Percentiles rank a stretch among this genome's conserved stretches.
These are phyloP conservation scores for Andinoacara biseriatus DNA, from an alignment of 2,113 vertebrate genomes.

Conservation along the genomic window DNA sequence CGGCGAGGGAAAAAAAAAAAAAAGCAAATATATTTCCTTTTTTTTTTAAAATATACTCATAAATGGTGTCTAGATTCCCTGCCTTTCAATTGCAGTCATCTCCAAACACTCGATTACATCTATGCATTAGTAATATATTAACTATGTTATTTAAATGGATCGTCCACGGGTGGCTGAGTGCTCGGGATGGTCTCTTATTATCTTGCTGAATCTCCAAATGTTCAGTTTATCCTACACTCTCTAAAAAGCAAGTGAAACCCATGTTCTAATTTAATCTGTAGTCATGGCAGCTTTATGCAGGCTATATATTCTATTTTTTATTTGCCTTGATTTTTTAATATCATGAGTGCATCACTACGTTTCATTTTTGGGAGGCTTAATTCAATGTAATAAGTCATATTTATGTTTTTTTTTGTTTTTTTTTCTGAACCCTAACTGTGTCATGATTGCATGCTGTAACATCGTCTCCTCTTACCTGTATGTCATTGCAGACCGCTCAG, in stretches of 20 bases:
- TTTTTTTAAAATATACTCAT: not conserved
- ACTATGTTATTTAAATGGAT: constrained; percentile 27
- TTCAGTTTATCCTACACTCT: not conserved
- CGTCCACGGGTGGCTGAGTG: not conserved
- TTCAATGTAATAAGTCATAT: not conserved
- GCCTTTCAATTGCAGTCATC: constrained; percentile 15
- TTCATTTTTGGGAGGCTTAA: not conserved
- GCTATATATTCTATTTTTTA: not conserved
- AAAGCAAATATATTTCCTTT: not conserved
- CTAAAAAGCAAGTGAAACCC: not conserved
- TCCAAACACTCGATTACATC: constrained; percentile 10
- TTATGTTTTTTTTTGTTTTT: not conserved
- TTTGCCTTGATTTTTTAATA: not conserved
- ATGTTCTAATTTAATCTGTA: not conserved
- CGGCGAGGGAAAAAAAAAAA: not conserved
- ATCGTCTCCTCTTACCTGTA: constrained; percentile 74
- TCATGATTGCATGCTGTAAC: not conserved
- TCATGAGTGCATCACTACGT: too few species aligned
- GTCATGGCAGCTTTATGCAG: not conserved
- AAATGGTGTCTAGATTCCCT: constrained; percentile 31
- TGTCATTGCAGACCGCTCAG: constrained; percentile 73
- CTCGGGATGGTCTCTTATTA: not conserved
- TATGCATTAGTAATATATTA: constrained; percentile 18
- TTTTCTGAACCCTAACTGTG: not conserved
- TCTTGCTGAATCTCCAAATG: not conserved